Conservation (phyloP, 2,113 vertebrate genomes). For the Hippolais icterina region DNA sequence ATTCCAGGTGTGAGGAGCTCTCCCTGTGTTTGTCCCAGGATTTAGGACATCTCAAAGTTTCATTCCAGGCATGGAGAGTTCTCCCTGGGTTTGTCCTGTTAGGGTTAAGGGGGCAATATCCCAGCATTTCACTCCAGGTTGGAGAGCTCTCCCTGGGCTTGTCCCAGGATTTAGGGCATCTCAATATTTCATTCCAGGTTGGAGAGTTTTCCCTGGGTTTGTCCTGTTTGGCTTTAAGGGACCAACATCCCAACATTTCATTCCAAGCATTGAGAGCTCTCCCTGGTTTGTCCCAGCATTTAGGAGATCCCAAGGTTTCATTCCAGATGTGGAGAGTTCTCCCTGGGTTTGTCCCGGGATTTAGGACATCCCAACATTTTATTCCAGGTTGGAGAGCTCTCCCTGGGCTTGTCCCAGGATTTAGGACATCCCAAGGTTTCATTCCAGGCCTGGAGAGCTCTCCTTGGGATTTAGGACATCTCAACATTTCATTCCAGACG, state of each 20-base stretch:
- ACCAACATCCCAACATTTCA: neutral
- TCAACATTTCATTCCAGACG: neutral
- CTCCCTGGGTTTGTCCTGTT: neutral
- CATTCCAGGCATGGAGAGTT: too few species aligned
- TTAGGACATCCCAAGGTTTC: neutral
- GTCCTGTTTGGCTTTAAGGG: neutral
- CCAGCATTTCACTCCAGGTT: neutral
- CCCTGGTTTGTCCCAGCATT: neutral
- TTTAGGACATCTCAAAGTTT: too few species aligned
- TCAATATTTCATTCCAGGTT: neutral
- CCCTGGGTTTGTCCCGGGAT: neutral
- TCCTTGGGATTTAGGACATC: neutral
- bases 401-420: neutral
- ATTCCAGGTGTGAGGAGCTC: too few species aligned
- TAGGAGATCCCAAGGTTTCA: neutral
- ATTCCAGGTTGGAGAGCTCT: neutral
- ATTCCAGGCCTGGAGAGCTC: neutral
- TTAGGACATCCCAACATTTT: neutral
- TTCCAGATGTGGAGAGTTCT: neutral
- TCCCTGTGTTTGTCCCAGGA: too few species aligned
- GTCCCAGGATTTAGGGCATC: neutral
- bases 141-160: neutral
- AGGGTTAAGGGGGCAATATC: fast-evolving
- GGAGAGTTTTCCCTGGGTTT: neutral
- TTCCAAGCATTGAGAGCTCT: neutral